A percentile compares a stretch with the other conserved stretches of the same genome.
phyloP scores from a whole-genome alignment of 2,113 vertebrate species.

The Pristiophorus japonicus region DNA sequence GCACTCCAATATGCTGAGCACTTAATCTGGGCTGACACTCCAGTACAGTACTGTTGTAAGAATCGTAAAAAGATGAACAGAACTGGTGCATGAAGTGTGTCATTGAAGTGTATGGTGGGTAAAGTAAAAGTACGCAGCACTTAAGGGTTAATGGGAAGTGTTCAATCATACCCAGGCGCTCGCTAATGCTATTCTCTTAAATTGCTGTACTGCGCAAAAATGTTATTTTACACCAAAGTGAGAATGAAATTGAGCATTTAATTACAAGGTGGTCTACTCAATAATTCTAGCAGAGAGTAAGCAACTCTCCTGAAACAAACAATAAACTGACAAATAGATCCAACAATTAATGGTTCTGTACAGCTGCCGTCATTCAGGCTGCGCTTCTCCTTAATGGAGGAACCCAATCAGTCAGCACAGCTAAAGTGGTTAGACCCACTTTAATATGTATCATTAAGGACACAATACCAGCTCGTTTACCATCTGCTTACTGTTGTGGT shows the following conservation, averaged over 20 bases:
- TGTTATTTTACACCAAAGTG: slow-evolving; percentile 28
- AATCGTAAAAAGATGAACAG: not conserved
- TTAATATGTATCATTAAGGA: slow-evolving; percentile 33
- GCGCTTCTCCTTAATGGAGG: not conserved
- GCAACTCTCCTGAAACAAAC: slow-evolving; percentile 10
- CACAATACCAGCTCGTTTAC: slow-evolving; percentile 33
- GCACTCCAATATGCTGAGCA: no score
- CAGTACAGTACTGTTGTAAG: no score
- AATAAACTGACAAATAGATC: slow-evolving; percentile 17
- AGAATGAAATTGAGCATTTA: slow-evolving; percentile 31
- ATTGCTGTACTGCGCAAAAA: not conserved
- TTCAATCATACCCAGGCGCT: no score
- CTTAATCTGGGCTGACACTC: no score
- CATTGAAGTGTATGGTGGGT: not conserved
- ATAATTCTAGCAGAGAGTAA: not conserved
- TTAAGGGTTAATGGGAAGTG: not conserved
- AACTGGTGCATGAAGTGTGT: not conserved
- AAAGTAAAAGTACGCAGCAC: not conserved
- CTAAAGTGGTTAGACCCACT: slow-evolving; percentile 34
- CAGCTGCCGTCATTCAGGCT: slow-evolving; percentile 28
- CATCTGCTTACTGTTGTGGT: slow-evolving; percentile 34
- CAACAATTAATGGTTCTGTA: not conserved
- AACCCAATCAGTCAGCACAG: slow-evolving; percentile 30
- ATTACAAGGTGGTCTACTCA: not conserved
- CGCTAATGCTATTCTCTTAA: not conserved